Evolutionary conservation across 2,888 invertebrate species (phyloP).

Genomic region (Polydesmus complanatus): DNA sequence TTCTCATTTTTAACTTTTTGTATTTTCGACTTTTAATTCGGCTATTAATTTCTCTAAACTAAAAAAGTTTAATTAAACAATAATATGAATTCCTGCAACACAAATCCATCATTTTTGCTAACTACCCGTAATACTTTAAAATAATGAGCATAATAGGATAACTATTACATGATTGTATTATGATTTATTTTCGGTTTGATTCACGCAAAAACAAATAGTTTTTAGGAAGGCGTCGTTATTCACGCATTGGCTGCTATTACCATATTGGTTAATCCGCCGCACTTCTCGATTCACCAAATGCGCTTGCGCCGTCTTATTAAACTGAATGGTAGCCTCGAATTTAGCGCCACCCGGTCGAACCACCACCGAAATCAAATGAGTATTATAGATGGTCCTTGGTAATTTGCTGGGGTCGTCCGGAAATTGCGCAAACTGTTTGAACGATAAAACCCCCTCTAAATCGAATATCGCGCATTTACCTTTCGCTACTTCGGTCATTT

Average conservation of each 20-base stretch:
- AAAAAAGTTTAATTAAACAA: too few species aligned
- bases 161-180: too few species aligned
- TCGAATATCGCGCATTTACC: not conserved
- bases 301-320: not conserved
- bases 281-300: not conserved
- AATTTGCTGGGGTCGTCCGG: constrained; percentile 35
- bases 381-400: not conserved
- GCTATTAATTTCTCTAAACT: too few species aligned
- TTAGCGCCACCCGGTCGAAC: not conserved
- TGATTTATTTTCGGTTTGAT: too few species aligned
- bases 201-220: not conserved
- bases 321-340: not conserved
- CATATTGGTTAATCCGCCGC: not conserved
- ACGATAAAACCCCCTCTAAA: not conserved
- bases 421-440: constrained; percentile 13
- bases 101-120: too few species aligned
- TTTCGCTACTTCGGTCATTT: not conserved
- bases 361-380: not conserved
- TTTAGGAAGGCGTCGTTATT: not conserved
- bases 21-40: too few species aligned
- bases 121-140: too few species aligned
- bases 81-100: too few species aligned
- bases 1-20: too few species aligned
- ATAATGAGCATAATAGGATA: too few species aligned
- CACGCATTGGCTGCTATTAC: not conserved